These are phyloP conservation scores for human DNA, from an alignment of 2,113 vertebrate species.

Conservation along the genomic window DNA sequence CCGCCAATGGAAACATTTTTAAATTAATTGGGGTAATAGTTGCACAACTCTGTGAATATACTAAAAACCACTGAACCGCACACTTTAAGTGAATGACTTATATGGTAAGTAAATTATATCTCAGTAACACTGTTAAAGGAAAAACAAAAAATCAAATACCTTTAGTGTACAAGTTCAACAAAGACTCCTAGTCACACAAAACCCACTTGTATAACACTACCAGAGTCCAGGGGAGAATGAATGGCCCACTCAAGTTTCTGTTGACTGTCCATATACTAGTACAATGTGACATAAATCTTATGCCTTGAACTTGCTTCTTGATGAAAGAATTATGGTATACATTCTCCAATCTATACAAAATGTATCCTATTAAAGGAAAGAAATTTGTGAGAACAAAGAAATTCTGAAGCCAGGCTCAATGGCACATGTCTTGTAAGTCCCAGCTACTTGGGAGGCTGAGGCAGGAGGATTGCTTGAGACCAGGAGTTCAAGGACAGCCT, in stretches of 20 bases:
- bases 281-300: not conserved
- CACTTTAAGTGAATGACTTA: not conserved
- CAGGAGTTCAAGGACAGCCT: no score
- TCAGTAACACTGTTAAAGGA: conserved; percentile 20
- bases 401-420: not conserved
- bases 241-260: not conserved
- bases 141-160: not conserved
- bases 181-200: not conserved
- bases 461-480: no score
- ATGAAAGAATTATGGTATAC: not conserved
- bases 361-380: not conserved
- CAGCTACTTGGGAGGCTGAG: not conserved
- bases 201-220: not conserved
- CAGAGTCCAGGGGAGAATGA: not conserved
- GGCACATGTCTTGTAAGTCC: not conserved
- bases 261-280: not conserved
- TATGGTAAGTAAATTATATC: not conserved
- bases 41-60: not conserved
- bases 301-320: not conserved
- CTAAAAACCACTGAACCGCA: not conserved
- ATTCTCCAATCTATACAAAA: not conserved
- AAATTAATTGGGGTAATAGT: not conserved
- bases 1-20: not conserved
- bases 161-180: not conserved
- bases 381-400: not conserved